Evolutionary conservation across 35 echinoderm and acorn worm genomes (phyloP).

Genomic region (Stichopus chloronotus): DNA sequence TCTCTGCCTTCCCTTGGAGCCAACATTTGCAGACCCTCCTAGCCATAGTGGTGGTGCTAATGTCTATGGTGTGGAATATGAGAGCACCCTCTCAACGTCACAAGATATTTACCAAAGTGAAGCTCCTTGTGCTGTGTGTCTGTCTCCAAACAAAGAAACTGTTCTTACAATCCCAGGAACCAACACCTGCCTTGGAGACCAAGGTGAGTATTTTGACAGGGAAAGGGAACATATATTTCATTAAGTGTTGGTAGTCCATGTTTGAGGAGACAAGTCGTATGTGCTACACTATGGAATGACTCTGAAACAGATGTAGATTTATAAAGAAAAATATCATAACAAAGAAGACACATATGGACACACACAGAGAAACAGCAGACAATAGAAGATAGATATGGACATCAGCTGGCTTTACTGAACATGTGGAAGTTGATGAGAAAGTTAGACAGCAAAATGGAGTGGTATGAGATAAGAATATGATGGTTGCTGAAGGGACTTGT

Average conservation of each 20-base stretch:
- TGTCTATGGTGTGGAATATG: conserved; percentile 9
- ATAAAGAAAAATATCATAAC: not conserved
- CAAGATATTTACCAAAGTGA: conserved; percentile 16
- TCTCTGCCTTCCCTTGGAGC: not conserved
- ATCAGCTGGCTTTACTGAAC: too few relatives aligned
- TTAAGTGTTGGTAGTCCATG: not conserved
- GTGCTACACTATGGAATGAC: not conserved
- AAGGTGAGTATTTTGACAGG: not conserved
- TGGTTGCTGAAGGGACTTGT: too few relatives aligned
- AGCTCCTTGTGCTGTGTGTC: not conserved
- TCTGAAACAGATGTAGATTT: not conserved
- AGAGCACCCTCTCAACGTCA: not conserved
- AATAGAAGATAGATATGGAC: not conserved
- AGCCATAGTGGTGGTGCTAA: not conserved
- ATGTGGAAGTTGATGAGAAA: too few relatives aligned
- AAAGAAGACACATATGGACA: not conserved
- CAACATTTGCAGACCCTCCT: not conserved
- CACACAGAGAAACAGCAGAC: not conserved
- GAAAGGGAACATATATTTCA: not conserved
- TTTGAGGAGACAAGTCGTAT: not conserved
- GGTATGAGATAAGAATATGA: too few relatives aligned
- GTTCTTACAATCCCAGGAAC: conserved; percentile 4
- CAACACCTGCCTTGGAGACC: conserved; percentile 3
- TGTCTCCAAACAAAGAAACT: not conserved
- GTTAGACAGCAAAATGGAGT: too few relatives aligned